Base-by-base conservation (phyloP, 2,113 vertebrate genomes). In the Sturnus vulgaris region DNA sequence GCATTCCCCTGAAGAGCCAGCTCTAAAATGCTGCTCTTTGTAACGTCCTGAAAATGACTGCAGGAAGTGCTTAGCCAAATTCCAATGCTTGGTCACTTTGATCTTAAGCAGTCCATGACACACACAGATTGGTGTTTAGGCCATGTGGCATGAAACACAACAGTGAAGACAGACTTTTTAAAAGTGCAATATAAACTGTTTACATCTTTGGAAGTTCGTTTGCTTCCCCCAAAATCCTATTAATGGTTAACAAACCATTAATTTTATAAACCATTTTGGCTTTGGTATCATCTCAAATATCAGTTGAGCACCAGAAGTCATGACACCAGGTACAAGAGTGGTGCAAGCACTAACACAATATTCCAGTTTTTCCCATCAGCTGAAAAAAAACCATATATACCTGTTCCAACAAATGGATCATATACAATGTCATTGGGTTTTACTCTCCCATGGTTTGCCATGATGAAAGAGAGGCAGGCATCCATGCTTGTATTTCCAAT, bases 401-500 rank as follows among this genome's bases (percentile, higher is more conserved):
- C 99, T 97, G 99, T 99, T 98, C 99, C 99, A 89, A 99, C 99
- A 98, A 99, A 99, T 2, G 99, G 99, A 97, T 99, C 99, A 95
- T 98, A 99, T 10, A 99, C 98, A 49, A 99, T 72, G 96, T 99
- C 99, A 65, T 99, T 98, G 94, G 98, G 95, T 96, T 99, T 99
- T 86, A 99, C 98, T 98, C 95, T 98, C n/a, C 98, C 99, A 2
- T 99, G 99, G 96, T 99, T 99, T 75, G 98, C 98, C 99, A 99
- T 99, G 71, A 99, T 98, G 94, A 99, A 99, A 25, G 99, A 99
- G 37, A 99, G 98, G 39, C 99, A 98, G 57, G 99, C 99, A 59
- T 99, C 99, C 99, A 99, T 99, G 95, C 99, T 99, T 2, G 99
- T 99, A 96, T 99, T 99, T 68, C 99, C 99, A 96, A 99, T 99